Conservation (phyloP, 1,140 invertebrate species). For the Euura lappo region DNA sequence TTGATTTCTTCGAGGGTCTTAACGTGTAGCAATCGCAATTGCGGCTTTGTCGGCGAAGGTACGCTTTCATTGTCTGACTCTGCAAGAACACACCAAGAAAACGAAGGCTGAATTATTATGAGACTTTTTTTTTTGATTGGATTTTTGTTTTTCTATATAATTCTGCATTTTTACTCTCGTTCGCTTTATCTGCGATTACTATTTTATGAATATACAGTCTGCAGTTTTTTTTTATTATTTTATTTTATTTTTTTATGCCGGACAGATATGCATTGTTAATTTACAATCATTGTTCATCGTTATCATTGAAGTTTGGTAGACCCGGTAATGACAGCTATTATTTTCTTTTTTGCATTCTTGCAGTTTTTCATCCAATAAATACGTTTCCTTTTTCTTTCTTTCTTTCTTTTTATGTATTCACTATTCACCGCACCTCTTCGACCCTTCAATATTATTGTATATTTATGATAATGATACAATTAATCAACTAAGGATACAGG, state of each 20-base stretch:
- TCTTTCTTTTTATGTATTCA: neutral
- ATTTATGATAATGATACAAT: no score
- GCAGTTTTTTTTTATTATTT: no score
- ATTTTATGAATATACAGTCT: no score
- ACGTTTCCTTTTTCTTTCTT: neutral
- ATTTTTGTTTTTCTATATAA: neutral
- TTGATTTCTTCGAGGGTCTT: conserved; percentile 72
- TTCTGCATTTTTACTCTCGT: neutral
- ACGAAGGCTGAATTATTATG: conserved; percentile 14
- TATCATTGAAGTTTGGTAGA: neutral
- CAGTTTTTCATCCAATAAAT: neutral
- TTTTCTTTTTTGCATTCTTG: conserved; percentile 4
- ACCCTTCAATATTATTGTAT: no score
- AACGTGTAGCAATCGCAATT: conserved; percentile 53
- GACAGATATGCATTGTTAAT: no score
- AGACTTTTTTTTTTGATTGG: neutral
- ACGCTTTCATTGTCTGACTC: conserved; percentile 74
- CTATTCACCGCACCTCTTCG: neutral
- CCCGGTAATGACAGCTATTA: neutral
- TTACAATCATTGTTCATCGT: no score
- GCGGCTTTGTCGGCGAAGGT: conserved; percentile 64
- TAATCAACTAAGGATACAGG: no score
- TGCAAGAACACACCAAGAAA: conserved; percentile 70
- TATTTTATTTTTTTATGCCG: no score
- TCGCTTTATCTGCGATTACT: no score